A percentile compares a stretch with the other conserved stretches of the same genome.
Evolutionary conservation across 1,140 invertebrate genomes (phyloP).

Genomic region (Odontomachus brunneus): DNA sequence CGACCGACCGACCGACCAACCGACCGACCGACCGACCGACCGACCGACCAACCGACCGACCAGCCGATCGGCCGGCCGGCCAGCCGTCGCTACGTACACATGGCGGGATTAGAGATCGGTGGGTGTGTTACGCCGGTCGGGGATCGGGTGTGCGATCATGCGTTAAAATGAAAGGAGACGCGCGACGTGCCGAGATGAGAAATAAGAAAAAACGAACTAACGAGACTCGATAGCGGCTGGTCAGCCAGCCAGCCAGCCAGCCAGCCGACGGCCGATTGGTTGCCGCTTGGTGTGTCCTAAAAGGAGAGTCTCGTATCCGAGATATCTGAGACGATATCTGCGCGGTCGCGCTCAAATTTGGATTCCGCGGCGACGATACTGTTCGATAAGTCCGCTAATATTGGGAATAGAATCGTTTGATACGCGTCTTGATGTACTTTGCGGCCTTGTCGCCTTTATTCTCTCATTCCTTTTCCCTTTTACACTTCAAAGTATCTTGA

Average conservation of each 20-base stretch:
- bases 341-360: background rate
- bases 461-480: background rate
- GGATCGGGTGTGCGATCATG: conserved; percentile 82
- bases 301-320: conserved; percentile 28
- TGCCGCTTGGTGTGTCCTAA: conserved; percentile 44
- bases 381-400: no score
- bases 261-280: no score
- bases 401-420: no score
- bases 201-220: conserved; percentile 63
- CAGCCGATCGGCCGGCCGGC: conserved; percentile 4
- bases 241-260: background rate
- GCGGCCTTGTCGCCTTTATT: background rate
- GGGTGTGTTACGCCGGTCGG: conserved; percentile 77
- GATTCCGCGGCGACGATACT: no score
- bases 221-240: conserved; percentile 54
- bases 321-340: background rate
- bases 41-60: background rate
- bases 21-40: no score
- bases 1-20: no score
- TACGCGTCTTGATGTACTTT: background rate
- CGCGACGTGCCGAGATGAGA: conserved; percentile 71
- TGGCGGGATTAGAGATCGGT: conserved; percentile 79
- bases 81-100: conserved; percentile 59
- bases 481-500: no score
- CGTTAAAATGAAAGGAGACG: conserved; percentile 85